A percentile compares a stretch with the other conserved stretches of the same genome.
These are phyloP conservation scores for Ecliptopera silaceata DNA, from an alignment of 2,888 invertebrate genomes.

Conservation along the genomic window DNA sequence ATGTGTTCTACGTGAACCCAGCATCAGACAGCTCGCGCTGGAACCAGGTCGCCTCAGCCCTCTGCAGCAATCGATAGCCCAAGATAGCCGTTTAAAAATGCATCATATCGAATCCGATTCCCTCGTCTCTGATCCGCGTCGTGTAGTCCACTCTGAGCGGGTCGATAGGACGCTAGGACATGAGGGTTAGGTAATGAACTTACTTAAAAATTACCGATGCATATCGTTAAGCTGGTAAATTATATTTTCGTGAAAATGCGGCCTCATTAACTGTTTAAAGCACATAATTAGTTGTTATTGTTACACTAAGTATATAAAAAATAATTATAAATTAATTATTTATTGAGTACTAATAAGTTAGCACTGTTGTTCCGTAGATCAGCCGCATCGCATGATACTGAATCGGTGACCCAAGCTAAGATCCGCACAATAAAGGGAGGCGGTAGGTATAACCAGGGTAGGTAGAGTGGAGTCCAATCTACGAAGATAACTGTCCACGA, in stretches of 20 bases:
- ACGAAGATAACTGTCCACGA: conserved; percentile 14
- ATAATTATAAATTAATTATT: too few relatives aligned
- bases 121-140: background rate
- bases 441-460: background rate
- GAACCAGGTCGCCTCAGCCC: conserved; percentile 6
- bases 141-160: background rate
- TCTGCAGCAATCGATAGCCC: conserved; percentile 14
- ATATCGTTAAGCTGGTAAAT: too few relatives aligned
- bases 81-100: conserved; percentile 9
- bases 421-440: background rate
- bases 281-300: too few relatives aligned
- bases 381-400: background rate
- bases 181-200: too few relatives aligned
- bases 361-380: too few relatives aligned
- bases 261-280: too few relatives aligned
- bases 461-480: background rate
- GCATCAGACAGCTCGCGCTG: background rate
- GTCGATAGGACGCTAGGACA: too few relatives aligned
- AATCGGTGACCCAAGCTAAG: background rate
- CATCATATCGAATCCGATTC: background rate
- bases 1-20: too few relatives aligned
- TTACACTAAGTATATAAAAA: too few relatives aligned
- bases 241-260: too few relatives aligned
- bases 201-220: too few relatives aligned
- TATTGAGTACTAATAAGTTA: too few relatives aligned